These are phyloP conservation scores for Thalassarche chlororhynchos DNA, from an alignment of 2,113 vertebrate species.

Conservation along the genomic window DNA sequence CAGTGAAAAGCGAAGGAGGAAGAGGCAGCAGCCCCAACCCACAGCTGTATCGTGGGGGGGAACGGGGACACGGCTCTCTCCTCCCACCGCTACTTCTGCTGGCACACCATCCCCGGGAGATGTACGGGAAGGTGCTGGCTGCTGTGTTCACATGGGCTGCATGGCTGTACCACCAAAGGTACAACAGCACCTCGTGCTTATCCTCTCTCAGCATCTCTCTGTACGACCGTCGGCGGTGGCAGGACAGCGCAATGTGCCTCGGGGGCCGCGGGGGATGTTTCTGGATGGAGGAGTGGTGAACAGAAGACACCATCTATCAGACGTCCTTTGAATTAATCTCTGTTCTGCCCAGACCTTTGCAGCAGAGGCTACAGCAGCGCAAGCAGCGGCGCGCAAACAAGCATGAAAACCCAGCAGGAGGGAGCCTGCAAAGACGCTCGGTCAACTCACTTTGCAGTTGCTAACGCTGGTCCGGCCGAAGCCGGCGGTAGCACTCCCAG, in stretches of 20 bases:
- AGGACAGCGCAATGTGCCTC: fast-evolving
- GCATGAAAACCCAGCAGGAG: fast-evolving
- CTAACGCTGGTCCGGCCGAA: not conserved
- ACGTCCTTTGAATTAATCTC: not conserved
- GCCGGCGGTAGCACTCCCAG: not conserved
- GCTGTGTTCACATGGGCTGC: fast-evolving
- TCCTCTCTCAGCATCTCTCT: not conserved
- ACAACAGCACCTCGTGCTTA: fast-evolving
- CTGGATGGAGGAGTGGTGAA: not conserved
- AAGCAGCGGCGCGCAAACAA: not conserved
- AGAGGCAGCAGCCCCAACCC: not conserved
- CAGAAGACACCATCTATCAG: too few species aligned
- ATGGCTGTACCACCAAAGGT: not conserved
- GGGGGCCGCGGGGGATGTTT: not conserved
- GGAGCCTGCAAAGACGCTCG: not conserved
- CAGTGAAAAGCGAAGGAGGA: not conserved
- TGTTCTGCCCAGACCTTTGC: not conserved
- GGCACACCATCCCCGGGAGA: not conserved
- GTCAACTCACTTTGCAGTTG: not conserved
- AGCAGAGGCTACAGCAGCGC: not conserved
- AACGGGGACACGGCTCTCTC: fast-evolving
- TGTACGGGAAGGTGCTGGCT: not conserved
- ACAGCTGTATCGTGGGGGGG: fast-evolving
- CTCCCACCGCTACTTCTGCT: not conserved
- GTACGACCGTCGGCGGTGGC: fast-evolving